Percentiles rank a stretch among this genome's conserved stretches.
These are phyloP conservation scores for Varanus komodoensis DNA, from an alignment of 2,113 vertebrate species.

Conservation along the genomic window DNA sequence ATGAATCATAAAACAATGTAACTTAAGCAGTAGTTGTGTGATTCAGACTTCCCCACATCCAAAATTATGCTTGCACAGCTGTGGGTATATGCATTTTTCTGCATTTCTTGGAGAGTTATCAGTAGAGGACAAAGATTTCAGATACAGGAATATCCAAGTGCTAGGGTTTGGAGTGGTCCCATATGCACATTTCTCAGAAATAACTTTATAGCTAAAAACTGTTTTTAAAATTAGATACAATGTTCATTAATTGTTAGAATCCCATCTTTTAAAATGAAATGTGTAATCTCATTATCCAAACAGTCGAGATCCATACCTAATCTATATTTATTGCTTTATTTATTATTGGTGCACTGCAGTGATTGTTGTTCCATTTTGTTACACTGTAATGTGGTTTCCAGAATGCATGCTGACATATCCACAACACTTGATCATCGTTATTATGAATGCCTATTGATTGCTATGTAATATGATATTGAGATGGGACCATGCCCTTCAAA, in stretches of 20 bases:
- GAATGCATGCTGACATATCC: constrained; percentile 10
- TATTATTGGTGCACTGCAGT: constrained; percentile 17
- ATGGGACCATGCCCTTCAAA: background rate
- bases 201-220: background rate
- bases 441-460: constrained; percentile 19
- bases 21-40: background rate
- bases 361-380: background rate
- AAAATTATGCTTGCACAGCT: background rate
- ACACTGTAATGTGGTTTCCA: constrained; percentile 4
- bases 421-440: background rate
- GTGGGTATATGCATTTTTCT: background rate
- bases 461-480: constrained; percentile 15
- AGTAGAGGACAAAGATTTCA: no score
- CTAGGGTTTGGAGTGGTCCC: background rate
- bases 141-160: background rate
- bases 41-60: background rate
- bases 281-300: background rate
- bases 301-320: background rate
- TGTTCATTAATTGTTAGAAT: background rate
- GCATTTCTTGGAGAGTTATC: background rate
- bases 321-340: constrained; percentile 2
- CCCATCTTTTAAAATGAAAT: background rate
- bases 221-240: background rate
- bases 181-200: background rate
- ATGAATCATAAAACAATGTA: background rate